Conservation (phyloP, 53 echinoderm and acorn worm genomes). For the Echinometra lucunter region DNA sequence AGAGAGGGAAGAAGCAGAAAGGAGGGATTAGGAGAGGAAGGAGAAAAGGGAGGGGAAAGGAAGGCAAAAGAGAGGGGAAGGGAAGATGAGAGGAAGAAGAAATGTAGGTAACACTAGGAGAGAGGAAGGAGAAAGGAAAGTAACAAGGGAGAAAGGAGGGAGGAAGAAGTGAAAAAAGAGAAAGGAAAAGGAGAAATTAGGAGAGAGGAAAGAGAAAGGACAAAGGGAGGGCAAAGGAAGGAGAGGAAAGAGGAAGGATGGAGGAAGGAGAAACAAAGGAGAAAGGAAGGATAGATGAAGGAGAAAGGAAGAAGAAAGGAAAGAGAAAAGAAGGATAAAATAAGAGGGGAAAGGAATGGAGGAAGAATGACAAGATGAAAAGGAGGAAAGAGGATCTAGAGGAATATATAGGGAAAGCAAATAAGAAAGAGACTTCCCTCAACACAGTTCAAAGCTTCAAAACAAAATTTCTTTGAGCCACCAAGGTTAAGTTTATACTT, state of each 20-base stretch:
- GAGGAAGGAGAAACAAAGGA: background rate
- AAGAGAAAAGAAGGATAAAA: background rate
- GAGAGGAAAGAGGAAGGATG: too few relatives aligned
- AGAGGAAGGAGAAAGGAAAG: background rate
- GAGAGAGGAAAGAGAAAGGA: background rate
- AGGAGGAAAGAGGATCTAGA: background rate
- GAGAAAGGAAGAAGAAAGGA: background rate
- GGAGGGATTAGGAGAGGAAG: background rate
- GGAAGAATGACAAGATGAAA: background rate
- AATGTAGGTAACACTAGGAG: too few relatives aligned
- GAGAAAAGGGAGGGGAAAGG: too few relatives aligned
- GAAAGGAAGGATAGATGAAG: too few relatives aligned
- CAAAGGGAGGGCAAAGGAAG: too few relatives aligned
- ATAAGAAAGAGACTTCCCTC: background rate
- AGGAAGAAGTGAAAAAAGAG: background rate
- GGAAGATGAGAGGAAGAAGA: background rate
- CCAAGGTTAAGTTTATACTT: conserved; percentile 63
- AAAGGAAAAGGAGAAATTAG: background rate
- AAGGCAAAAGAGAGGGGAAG: background rate
- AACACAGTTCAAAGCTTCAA: conserved; percentile 6
- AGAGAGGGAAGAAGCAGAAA: too few relatives aligned
- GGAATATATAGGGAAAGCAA: background rate
- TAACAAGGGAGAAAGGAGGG: background rate
- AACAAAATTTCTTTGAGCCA: conserved; percentile 11
- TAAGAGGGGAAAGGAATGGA: background rate